phyloP scores from a whole-genome alignment of 23 tunicate species.

The Corella eumyota region DNA sequence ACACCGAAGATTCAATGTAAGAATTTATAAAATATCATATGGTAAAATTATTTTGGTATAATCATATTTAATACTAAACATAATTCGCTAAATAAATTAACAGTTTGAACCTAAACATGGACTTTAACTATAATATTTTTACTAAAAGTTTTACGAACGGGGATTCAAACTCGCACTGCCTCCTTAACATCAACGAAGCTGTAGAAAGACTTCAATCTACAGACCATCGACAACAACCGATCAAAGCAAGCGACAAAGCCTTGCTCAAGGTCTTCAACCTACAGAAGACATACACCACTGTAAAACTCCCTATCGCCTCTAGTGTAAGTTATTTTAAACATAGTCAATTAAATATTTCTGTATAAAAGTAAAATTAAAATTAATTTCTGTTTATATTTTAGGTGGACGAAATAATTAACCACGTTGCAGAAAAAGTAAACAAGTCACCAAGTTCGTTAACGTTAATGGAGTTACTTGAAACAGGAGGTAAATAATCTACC shows the following conservation, averaged over 20 bases:
- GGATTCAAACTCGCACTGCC: too few species aligned
- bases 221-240: constrained; percentile 13
- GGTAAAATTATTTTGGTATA: too few species aligned
- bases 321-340: constrained; percentile 25
- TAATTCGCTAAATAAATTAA: too few species aligned
- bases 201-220: too few species aligned
- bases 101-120: too few species aligned
- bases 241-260: constrained; percentile 46
- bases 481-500: constrained; percentile 29
- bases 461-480: constrained; percentile 50
- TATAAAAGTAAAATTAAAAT: too few species aligned
- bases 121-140: too few species aligned
- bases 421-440: constrained; percentile 51
- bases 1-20: constrained; percentile 1
- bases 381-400: constrained; percentile 6
- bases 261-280: constrained; percentile 58
- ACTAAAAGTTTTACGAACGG: too few species aligned
- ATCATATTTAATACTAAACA: too few species aligned
- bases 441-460: constrained; percentile 2
- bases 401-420: constrained; percentile 55
- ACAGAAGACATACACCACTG: constrained; percentile 63
- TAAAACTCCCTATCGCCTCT: constrained; percentile 39
- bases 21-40: background rate
- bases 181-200: too few species aligned
- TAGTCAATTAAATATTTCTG: background rate